phyloP scores from a whole-genome alignment of 1,140 invertebrate species.

The Pseudobourletiella spinata region DNA sequence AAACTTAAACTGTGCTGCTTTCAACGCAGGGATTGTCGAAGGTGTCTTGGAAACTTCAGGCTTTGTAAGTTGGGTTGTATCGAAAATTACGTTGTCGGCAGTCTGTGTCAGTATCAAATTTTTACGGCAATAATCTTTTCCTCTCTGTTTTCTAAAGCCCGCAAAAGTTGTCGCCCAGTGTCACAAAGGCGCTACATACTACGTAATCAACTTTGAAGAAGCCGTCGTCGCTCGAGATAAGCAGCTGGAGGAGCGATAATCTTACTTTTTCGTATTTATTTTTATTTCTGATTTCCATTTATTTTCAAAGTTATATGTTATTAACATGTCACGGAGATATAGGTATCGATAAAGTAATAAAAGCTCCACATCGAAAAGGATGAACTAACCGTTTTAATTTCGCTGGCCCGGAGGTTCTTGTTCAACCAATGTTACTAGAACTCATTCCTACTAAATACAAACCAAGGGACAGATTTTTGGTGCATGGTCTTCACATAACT shows the following conservation, averaged over 20 bases:
- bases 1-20: slow-evolving; percentile 94
- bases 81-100: not conserved
- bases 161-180: slow-evolving; percentile 95
- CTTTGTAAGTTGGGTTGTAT: slow-evolving; percentile 70
- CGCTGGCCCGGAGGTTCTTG: too few species aligned
- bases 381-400: too few species aligned
- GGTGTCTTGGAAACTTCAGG: slow-evolving; percentile 87
- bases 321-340: too few species aligned
- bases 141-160: slow-evolving; percentile 58
- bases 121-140: not conserved
- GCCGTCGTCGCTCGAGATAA: slow-evolving; percentile 86
- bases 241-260: slow-evolving; percentile 73
- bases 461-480: too few species aligned
- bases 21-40: slow-evolving; percentile 95
- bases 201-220: slow-evolving; percentile 98
- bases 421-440: too few species aligned
- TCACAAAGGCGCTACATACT: slow-evolving; percentile 96
- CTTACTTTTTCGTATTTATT: too few species aligned
- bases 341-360: too few species aligned
- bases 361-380: too few species aligned
- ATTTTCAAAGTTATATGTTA: too few species aligned
- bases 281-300: too few species aligned
- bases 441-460: too few species aligned
- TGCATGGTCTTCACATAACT: too few species aligned
- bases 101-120: not conserved